Percentiles rank a stretch among this genome's conserved stretches.
Conservation (phyloP, 2,797 vertebrate species). For the Smutsia gigantea region DNA sequence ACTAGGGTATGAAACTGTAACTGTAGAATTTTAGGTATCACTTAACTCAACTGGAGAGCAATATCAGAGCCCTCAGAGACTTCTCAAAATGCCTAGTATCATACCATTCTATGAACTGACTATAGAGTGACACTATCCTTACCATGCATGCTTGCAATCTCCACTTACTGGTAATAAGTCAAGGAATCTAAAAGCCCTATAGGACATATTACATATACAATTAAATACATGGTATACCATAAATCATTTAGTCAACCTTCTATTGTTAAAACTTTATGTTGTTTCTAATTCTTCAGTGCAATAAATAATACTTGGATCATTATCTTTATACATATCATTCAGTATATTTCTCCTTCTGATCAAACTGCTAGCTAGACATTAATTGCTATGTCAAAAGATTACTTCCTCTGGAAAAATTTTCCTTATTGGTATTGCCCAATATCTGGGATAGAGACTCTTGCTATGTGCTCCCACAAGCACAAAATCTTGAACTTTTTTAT, state of each 20-base stretch:
- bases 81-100: not conserved
- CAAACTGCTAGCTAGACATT: not conserved
- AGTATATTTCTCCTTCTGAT: not conserved
- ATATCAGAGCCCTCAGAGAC: not conserved
- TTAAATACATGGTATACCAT: not conserved
- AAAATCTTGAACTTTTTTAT: not conserved
- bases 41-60: not conserved
- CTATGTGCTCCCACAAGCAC: not conserved
- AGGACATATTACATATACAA: not conserved
- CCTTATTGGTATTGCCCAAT: not conserved
- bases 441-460: not conserved
- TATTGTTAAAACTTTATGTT: not conserved
- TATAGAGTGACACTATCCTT: not conserved
- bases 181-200: not conserved
- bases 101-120: not conserved
- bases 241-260: not conserved
- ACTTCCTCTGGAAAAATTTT: not conserved
- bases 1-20: not conserved
- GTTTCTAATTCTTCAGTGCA: not conserved
- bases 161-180: not conserved
- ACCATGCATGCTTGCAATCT: not conserved
- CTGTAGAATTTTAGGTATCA: not conserved
- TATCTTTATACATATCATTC: not conserved
- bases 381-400: not conserved
- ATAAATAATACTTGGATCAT: not conserved